Base-by-base conservation (phyloP, 2,797 vertebrate genomes). In the Avahi laniger region DNA sequence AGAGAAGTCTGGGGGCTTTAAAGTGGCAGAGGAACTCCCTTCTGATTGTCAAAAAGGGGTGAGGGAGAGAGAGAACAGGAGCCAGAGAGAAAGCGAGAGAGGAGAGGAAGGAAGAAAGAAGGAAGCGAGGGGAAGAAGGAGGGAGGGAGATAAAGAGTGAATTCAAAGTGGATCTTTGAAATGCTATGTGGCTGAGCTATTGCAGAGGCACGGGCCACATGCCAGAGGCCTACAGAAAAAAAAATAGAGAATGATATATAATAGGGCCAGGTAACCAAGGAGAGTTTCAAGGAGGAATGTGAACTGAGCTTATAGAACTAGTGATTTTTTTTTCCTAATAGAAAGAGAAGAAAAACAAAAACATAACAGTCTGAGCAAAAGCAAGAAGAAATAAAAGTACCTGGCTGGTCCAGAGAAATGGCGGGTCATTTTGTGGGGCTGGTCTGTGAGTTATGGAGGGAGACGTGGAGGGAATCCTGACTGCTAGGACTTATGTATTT, bases 291-390 rank as follows among this genome's bases (percentile, higher is more conserved):
- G 57, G 57, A 79, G 17, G 18, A 80, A 87, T 90, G 0, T 59
- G 81, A 92, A 93, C n/a, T 28, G 20, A 91, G 61, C 79, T 82
- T 81, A 24, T 41, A 94, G 72, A 95, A 78, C 76, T 57, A 48
- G 17, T 30, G 70, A 63, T 50, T 59, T 65, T 35, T 7, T 90
- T 95, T 69, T 70, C 22, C 59, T 70, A 35, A 38, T 18, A 57
- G 20, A 88, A 93, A 94, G 43, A 88, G 20, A 85, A 85, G 6
- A 67, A 28, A 72, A 89, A 89, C 63, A 54, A 87, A 90, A 80
- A 52, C 28, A 89, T 2, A 79, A 30, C 57, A 22, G 10, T 38
- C 46, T 79, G 10, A 89, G 28, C 30, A 81, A 72, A 73, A 11
- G 7, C 17, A 78, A 81, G 35, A 17, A 78, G 88, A 84, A 92